Percentiles rank a stretch among this genome's conserved stretches.
Evolutionary conservation across 1,140 invertebrate genomes (phyloP).

Genomic region (Lucilia sericata): DNA sequence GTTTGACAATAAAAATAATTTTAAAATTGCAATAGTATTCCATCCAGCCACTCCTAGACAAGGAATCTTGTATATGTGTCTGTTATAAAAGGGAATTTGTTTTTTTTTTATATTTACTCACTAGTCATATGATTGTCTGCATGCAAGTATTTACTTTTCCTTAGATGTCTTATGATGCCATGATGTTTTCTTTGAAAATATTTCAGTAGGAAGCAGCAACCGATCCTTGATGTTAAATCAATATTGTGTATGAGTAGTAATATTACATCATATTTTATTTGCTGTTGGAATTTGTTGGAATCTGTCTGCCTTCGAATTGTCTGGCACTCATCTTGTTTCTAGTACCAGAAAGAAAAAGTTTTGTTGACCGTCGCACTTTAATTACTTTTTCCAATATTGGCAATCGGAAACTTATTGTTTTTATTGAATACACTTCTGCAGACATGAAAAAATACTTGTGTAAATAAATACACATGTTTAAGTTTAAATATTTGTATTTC

Average conservation of each 20-base stretch:
- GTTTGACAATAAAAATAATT: not conserved
- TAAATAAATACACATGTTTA: not conserved
- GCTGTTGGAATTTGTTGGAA: not conserved
- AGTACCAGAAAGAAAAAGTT: not conserved
- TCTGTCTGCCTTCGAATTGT: not conserved
- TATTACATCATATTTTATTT: not conserved
- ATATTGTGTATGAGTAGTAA: not conserved
- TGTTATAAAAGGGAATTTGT: not conserved
- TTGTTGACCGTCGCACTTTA: not conserved
- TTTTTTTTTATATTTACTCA: not conserved
- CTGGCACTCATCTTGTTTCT: not conserved
- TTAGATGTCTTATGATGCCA: not conserved
- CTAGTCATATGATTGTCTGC: not conserved
- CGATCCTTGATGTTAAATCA: not conserved
- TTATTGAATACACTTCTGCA: not conserved
- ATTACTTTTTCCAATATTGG: constrained; percentile 17
- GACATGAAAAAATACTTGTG: not conserved
- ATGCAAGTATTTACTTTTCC: not conserved
- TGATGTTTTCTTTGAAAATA: not conserved
- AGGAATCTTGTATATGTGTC: not conserved
- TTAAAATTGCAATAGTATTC: no score
- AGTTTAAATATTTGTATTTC: no score
- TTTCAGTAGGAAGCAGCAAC: not conserved
- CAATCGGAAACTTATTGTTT: not conserved
- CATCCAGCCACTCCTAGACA: not conserved